Evolutionary conservation across 1,140 invertebrate species (phyloP).

Genomic region (Alviniconcha marisindica): DNA sequence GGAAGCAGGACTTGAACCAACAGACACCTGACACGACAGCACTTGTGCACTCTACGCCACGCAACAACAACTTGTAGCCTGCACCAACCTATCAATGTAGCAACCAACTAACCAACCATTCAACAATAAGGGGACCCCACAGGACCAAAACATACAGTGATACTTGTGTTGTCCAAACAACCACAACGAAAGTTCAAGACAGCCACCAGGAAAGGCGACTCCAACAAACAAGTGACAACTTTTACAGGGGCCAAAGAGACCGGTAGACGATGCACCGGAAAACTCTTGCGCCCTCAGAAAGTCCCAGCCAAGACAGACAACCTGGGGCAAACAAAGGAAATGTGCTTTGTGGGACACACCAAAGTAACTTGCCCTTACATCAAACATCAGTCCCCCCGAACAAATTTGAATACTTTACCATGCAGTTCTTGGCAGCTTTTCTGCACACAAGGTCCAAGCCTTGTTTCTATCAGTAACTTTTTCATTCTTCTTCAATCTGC

Average conservation of each 20-base stretch:
- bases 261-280: background rate
- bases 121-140: conserved; percentile 37
- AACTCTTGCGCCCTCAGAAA: background rate
- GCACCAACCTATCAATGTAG: conserved; percentile 23
- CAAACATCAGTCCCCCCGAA: background rate
- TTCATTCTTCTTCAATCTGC: background rate
- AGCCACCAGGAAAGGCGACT: conserved; percentile 22
- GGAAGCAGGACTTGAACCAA: conserved; percentile 38
- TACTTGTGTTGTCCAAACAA: background rate
- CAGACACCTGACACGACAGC: conserved; percentile 27
- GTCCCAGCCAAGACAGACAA: conserved; percentile 29
- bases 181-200: conserved; percentile 15
- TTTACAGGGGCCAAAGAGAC: background rate
- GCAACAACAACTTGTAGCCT: conserved; percentile 27
- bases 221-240: conserved; percentile 34
- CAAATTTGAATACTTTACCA: background rate
- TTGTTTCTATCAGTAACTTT: background rate
- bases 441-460: background rate
- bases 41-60: conserved; percentile 18
- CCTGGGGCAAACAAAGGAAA: conserved; percentile 39
- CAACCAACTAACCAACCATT: conserved; percentile 36
- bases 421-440: background rate
- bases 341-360: conserved; percentile 33
- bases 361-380: background rate
- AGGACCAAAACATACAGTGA: conserved; percentile 28